phyloP scores from a whole-genome alignment of 2,888 invertebrate species.

The Thyatira batis region DNA sequence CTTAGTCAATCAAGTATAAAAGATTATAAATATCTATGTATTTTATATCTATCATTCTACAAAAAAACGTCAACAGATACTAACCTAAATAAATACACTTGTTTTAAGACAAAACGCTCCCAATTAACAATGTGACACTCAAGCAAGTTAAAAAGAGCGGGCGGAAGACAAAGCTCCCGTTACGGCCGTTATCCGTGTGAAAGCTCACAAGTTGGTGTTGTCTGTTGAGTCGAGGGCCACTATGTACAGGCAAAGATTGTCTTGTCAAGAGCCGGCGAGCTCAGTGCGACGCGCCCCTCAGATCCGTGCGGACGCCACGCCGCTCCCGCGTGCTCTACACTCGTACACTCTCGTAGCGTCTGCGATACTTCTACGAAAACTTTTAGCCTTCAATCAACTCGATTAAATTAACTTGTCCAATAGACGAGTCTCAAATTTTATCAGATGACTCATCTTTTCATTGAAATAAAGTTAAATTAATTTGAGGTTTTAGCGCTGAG shows the following conservation, averaged over 20 bases:
- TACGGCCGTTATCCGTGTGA: conserved; percentile 66
- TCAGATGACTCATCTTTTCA: conserved; percentile 4
- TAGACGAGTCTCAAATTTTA: conserved; percentile 21
- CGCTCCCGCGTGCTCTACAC: conserved; percentile 38
- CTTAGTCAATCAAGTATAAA: conserved; percentile 6
- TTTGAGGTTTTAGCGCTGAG: conserved; percentile 19
- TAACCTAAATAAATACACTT: neutral
- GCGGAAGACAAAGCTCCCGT: conserved; percentile 65
- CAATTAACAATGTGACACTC: conserved; percentile 49
- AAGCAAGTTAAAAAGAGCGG: conserved; percentile 49
- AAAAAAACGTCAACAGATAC: neutral
- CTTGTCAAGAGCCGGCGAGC: conserved; percentile 68
- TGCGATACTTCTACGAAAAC: conserved; percentile 51
- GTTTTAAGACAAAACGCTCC: conserved; percentile 18
- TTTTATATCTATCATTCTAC: no score
- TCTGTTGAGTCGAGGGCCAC: conserved; percentile 69
- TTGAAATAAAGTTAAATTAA: conserved; percentile 11
- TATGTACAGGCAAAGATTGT: conserved; percentile 74
- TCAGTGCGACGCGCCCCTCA: conserved; percentile 74
- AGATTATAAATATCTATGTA: no score
- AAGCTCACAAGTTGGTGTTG: conserved; percentile 71
- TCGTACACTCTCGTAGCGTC: conserved; percentile 38
- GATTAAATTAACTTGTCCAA: conserved; percentile 12
- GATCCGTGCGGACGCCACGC: conserved; percentile 66
- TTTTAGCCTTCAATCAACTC: neutral